Percentiles rank a stretch among this genome's conserved stretches.
These are phyloP conservation scores for Microctenopoma lineatum DNA, from an alignment of 2,797 vertebrate genomes.

Conservation along the genomic window DNA sequence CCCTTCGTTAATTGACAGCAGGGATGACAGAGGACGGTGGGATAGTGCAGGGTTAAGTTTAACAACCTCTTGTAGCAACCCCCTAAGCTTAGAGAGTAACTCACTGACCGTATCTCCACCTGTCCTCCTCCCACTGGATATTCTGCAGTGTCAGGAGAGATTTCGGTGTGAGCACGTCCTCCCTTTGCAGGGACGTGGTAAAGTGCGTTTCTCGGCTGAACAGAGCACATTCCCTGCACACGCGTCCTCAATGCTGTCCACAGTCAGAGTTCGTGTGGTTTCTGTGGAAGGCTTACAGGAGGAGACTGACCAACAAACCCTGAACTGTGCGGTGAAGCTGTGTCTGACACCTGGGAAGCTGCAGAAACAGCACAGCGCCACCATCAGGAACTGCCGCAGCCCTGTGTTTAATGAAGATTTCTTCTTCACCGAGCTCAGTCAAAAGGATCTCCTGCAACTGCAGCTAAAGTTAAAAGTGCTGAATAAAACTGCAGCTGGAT, in stretches of 20 bases:
- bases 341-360: slow-evolving; percentile 78
- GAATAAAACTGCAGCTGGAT: slow-evolving; percentile 69
- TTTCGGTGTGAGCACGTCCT: slow-evolving; percentile 72
- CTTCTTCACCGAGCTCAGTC: slow-evolving; percentile 77
- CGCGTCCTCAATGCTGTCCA: slow-evolving; percentile 31
- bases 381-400: slow-evolving; percentile 71
- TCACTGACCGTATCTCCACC: slow-evolving; percentile 61
- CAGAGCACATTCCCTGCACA: slow-evolving; percentile 35
- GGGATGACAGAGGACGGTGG: slow-evolving; percentile 22
- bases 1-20: slow-evolving; percentile 45
- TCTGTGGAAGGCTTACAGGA: slow-evolving; percentile 74
- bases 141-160: slow-evolving; percentile 71
- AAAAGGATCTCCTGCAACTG: slow-evolving; percentile 60
- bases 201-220: slow-evolving; percentile 71
- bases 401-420: slow-evolving; percentile 83
- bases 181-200: slow-evolving; percentile 66
- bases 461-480: slow-evolving; percentile 78
- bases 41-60: slow-evolving; percentile 12
- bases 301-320: slow-evolving; percentile 37
- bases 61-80: slow-evolving; percentile 23
- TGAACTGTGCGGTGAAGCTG: slow-evolving; percentile 74
- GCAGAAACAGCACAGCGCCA: slow-evolving; percentile 77
- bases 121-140: slow-evolving; percentile 65
- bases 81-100: slow-evolving; percentile 22
- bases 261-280: slow-evolving; percentile 71